phyloP scores from a whole-genome alignment of 2,797 vertebrate species.

The Tachyglossus aculeatus region DNA sequence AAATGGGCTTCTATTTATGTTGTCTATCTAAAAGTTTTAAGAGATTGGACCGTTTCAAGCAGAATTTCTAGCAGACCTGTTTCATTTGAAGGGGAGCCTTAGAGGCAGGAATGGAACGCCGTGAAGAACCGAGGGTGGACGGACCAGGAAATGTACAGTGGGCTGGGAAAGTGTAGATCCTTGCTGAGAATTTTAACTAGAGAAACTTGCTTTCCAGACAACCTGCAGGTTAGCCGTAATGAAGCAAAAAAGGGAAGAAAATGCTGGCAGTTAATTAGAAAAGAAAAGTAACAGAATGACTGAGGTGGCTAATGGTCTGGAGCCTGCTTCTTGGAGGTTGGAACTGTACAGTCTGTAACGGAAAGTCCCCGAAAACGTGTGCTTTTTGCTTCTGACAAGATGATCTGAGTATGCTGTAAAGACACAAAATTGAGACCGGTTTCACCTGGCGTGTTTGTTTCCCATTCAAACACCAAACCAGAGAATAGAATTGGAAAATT shows the following conservation, averaged over 20 bases:
- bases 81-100: too few species aligned
- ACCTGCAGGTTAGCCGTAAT: slow-evolving; percentile 26
- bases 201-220: background rate
- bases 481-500: too few species aligned
- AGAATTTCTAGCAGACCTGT: too few species aligned
- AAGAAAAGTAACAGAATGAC: slow-evolving; percentile 18
- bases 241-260: slow-evolving; percentile 27
- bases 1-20: too few species aligned
- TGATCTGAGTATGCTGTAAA: slow-evolving; percentile 10
- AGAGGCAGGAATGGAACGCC: too few species aligned
- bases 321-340: background rate
- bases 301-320: background rate
- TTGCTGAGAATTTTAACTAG: slow-evolving; percentile 40
- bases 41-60: too few species aligned
- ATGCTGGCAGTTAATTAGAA: slow-evolving; percentile 17
- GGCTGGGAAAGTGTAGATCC: slow-evolving; percentile 51
- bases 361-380: slow-evolving; percentile 18
- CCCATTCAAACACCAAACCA: too few species aligned
- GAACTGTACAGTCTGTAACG: slow-evolving; percentile 6
- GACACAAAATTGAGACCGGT: background rate
- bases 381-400: slow-evolving; percentile 14
- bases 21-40: too few species aligned
- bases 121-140: too few species aligned
- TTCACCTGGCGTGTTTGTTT: too few species aligned
- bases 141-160: slow-evolving; percentile 37